Conservation (phyloP, 2,888 invertebrate species). For the Trisateles emortualis region DNA sequence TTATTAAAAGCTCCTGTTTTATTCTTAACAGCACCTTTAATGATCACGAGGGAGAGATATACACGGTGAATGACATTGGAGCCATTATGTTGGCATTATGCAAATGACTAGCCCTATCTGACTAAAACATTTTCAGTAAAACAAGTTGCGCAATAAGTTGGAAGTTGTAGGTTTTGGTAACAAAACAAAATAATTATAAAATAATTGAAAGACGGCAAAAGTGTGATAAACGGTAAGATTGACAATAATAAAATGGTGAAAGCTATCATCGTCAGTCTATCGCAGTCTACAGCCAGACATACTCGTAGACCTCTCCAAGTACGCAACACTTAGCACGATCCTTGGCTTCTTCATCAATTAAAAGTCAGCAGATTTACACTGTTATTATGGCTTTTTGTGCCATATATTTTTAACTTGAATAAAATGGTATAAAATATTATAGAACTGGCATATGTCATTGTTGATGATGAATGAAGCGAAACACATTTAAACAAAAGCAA, state of each 20-base stretch:
- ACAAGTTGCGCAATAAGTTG: slow-evolving; percentile 4
- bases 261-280: background rate
- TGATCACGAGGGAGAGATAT: slow-evolving; percentile 4
- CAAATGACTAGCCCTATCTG: slow-evolving; percentile 10
- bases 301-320: no score
- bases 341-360: no score
- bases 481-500: slow-evolving; percentile 5
- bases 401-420: background rate
- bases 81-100: slow-evolving; percentile 6
- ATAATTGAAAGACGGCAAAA: background rate
- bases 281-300: background rate
- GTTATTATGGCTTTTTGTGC: background rate
- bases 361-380: no score
- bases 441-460: background rate
- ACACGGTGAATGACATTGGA: background rate
- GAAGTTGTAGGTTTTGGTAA: background rate
- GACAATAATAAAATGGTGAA: background rate
- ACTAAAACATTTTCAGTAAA: slow-evolving; percentile 4
- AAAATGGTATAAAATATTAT: background rate
- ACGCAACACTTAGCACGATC: no score
- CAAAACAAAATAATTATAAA: background rate
- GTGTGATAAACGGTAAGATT: background rate
- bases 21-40: slow-evolving; percentile 7
- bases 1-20: slow-evolving; percentile 10
- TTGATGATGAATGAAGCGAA: slow-evolving; percentile 3